These are phyloP conservation scores for Periphyllus acericola DNA, from an alignment of 2,888 invertebrate genomes.

Conservation along the genomic window DNA sequence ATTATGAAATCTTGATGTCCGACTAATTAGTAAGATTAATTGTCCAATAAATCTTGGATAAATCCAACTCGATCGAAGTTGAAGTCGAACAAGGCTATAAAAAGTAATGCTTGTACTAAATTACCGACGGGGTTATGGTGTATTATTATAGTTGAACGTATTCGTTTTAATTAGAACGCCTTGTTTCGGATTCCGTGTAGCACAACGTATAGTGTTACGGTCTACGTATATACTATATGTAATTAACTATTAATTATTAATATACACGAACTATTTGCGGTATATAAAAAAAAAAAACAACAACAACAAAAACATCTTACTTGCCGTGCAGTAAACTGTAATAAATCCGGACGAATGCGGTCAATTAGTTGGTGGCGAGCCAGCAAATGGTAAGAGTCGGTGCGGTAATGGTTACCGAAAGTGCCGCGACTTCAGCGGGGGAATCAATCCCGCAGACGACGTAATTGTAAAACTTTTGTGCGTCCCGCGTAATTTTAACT, in stretches of 20 bases:
- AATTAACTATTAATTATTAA: not conserved
- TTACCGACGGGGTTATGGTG: not conserved
- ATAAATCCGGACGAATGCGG: slow-evolving; percentile 23
- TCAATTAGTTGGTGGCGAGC: slow-evolving; percentile 34
- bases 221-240: not conserved
- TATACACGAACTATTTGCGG: not conserved
- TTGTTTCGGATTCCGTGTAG: not conserved
- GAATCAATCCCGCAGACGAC: slow-evolving; percentile 19
- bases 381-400: slow-evolving; percentile 12
- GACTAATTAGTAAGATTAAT: not conserved
- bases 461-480: slow-evolving; percentile 43
- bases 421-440: slow-evolving; percentile 1
- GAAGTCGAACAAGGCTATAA: not conserved
- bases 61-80: not conserved
- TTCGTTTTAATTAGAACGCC: not conserved
- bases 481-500: not conserved
- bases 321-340: not conserved
- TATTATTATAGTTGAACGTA: not conserved
- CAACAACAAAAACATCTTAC: not conserved
- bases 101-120: not conserved
- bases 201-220: not conserved
- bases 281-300: not conserved
- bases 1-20: not conserved
- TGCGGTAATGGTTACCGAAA: slow-evolving; percentile 21
- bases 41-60: not conserved